Percentiles rank a stretch among this genome's conserved stretches.
Conservation (phyloP, 1,140 invertebrate genomes). For the Idris sp. region DNA sequence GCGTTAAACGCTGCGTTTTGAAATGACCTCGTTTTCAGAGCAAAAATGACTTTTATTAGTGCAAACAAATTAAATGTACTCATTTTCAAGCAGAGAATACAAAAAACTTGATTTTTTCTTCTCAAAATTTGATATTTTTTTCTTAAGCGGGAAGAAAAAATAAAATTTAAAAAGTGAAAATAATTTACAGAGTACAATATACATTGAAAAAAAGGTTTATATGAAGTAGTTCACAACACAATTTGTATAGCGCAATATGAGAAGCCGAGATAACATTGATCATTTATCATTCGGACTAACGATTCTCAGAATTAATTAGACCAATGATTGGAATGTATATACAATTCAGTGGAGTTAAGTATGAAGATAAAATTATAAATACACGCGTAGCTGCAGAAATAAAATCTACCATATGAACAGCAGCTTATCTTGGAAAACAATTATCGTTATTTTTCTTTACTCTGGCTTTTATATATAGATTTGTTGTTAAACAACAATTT, state of each 20-base stretch:
- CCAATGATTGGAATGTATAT: constrained; percentile 58
- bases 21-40: neutral
- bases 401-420: constrained; percentile 19
- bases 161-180: too few species aligned
- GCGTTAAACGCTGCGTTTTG: neutral
- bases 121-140: too few species aligned
- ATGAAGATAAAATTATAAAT: constrained; percentile 55
- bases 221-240: constrained; percentile 52
- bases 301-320: constrained; percentile 66
- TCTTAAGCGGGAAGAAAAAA: too few species aligned
- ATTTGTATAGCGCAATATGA: constrained; percentile 55
- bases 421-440: constrained; percentile 34
- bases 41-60: too few species aligned
- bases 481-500: too few species aligned
- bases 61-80: too few species aligned
- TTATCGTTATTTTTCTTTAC: constrained; percentile 6
- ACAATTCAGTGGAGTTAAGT: constrained; percentile 46
- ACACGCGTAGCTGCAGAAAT: constrained; percentile 31
- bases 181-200: too few species aligned
- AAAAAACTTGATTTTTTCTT: too few species aligned
- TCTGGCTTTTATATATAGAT: too few species aligned
- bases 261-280: constrained; percentile 63
- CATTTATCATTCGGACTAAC: constrained; percentile 64
- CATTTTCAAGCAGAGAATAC: too few species aligned
- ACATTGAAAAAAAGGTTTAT: constrained; percentile 21